phyloP scores from a whole-genome alignment of 2,888 invertebrate species.

The Tubulanus polymorphus region DNA sequence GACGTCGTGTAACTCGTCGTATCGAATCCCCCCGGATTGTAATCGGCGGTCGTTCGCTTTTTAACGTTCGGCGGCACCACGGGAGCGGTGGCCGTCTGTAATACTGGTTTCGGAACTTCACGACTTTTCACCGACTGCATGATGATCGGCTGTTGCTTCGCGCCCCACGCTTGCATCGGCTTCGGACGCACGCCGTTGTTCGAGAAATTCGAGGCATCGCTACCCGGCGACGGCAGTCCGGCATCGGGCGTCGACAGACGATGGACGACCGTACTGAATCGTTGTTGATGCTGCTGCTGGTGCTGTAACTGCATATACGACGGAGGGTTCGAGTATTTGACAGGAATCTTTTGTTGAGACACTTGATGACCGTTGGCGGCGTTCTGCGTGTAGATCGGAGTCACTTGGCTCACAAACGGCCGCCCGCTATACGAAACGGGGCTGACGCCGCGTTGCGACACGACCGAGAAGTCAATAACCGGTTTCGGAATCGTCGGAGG shows the following conservation, averaged over 20 bases:
- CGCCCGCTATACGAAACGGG: conserved; percentile 61
- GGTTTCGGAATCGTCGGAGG: conserved; percentile 21
- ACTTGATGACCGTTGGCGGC: conserved; percentile 10
- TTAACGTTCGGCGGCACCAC: conserved; percentile 64
- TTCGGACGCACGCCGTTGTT: too few relatives aligned
- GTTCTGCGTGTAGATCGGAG: conserved; percentile 57
- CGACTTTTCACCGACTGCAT: conserved; percentile 96
- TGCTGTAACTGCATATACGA: conserved; percentile 16
- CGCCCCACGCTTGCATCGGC: conserved; percentile 79
- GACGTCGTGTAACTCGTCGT: conserved; percentile 48
- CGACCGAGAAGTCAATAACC: conserved; percentile 28
- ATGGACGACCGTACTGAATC: background rate
- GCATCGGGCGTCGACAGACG: background rate
- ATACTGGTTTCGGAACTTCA: conserved; percentile 85
- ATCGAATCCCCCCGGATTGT: conserved; percentile 47
- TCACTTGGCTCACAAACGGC: conserved; percentile 50
- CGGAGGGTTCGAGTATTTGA: conserved; percentile 12
- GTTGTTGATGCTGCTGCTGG: conserved; percentile 16
- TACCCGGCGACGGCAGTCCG: background rate
- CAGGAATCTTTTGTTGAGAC: conserved; percentile 10
- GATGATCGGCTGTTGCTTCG: conserved; percentile 86
- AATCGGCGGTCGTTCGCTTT: conserved; percentile 18
- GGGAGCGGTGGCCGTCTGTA: conserved; percentile 94
- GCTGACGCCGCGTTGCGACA: conserved; percentile 55
- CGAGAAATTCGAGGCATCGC: background rate